Base-by-base conservation (phyloP, 2,797 vertebrate genomes). In the Lindbergichthys nudifrons region DNA sequence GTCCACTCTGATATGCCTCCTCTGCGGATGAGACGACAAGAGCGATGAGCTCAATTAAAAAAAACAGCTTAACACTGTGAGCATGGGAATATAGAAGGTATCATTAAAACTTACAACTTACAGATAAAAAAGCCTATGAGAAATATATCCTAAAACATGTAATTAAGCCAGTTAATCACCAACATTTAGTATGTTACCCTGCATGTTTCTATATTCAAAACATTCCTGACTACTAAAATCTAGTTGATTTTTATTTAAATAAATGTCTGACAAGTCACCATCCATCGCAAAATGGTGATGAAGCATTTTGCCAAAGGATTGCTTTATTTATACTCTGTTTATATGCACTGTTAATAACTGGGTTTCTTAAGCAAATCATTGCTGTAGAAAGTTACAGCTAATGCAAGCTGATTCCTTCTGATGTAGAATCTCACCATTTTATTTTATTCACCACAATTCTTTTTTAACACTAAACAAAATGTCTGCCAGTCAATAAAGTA, bases 1-100 rank as follows among this genome's bases (percentile, higher is more conserved):
- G 93, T 56, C 95, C 96, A 74, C 92, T 93, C 92, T 96, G 96
- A 91, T 95, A 96, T 77, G 96, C 96, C 91, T 97, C 96, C 92
- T 97, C 96, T 97, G 93, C 71, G 51, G 75, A 81, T 13, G 47
- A 75, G 47, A 83, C 32, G 67, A 65, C 36, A 82, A 36, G 67
- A 70, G 4, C n/a, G 9, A 47, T 82, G 3, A 80, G 48, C 21
- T 54, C 3, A 63, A 11, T 65, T 10, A 11, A 7, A n/a, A 57
- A 67, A 61, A 59, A 16, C 21, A 10, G 43, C 48, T 59, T n/a
- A 36, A 32, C n/a, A 4, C 70, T 45, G 36, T 48, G 14, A 42
- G 30, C 14, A 60, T 51, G 53, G 30, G 10, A 32, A 15, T 32
- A 46, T 0, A 59, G 4, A 62, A 30, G 13, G 10, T 45, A n/a